Base-by-base conservation (phyloP, 2,888 invertebrate genomes). In the Drosophila mercatorum region DNA sequence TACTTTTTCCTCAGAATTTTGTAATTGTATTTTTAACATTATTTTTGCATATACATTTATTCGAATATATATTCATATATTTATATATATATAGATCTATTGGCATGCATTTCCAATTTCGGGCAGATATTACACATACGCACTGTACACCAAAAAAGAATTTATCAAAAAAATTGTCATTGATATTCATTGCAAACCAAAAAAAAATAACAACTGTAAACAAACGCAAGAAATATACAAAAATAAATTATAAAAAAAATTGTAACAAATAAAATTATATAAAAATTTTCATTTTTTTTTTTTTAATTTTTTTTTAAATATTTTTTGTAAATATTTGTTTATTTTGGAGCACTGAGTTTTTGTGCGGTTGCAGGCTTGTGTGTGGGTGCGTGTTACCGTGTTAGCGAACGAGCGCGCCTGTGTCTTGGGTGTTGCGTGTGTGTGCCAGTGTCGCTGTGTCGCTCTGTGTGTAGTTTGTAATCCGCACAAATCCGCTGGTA, bases 401-500 rank as follows among this genome's bases (percentile, higher is more conserved):
- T 59, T 47, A 44, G 52, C 53, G 31, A 40, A 5, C 49, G 36
- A 46, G 17, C 60, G 60, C 40, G 11, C 58, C 14, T 57, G 44
- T 56, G 52, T 61, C 46, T 58, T 11, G 17, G 17, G 49, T n/a
- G 31, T 49, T 11, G 47, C 43, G 28, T 40, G 47, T 36, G 34
- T 34, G 34, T 34, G 8, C 34, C 34, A 34, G 34, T 34, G 41
- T 51, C 12, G 17, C 12, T 55, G 41, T 43, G 22, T 22, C 22
- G 22, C 36, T 17, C 28, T 64, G 14, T 56, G 66, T 56, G 46
- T 68, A 38, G 72, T 75, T 75, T 90, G 79, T 89, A 83, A 88
- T 83, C 90, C 90, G 90, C 80, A 89, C 88, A 88, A 88, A 90
- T 86, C 90, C 90, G 86, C 88, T 88, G 88, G 72, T 88, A 81